These are phyloP conservation scores for Hozukius guyotensis DNA, from an alignment of 2,797 vertebrate genomes.

Conservation along the genomic window DNA sequence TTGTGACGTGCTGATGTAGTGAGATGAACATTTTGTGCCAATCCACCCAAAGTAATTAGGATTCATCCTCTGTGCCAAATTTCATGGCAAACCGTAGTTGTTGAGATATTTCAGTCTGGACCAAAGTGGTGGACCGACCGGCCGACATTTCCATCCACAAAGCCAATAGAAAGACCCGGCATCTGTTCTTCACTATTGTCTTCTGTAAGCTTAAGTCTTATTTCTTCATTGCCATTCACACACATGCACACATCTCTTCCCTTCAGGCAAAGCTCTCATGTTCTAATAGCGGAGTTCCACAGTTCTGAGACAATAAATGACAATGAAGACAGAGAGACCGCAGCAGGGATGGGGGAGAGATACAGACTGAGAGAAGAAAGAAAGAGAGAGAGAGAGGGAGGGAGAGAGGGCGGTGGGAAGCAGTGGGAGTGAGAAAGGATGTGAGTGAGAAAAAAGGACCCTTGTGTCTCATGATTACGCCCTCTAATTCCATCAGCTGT, in stretches of 20 bases:
- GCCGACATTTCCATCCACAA: background rate
- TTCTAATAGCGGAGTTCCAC: constrained; percentile 40
- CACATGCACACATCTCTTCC: background rate
- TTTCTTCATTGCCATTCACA: background rate
- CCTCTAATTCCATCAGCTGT: constrained; percentile 77
- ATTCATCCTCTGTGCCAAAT: background rate
- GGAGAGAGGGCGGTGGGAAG: background rate
- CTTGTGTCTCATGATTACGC: constrained; percentile 74
- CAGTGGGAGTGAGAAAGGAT: constrained; percentile 54
- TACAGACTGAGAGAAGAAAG: constrained; percentile 2
- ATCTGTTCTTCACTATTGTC: constrained; percentile 28
- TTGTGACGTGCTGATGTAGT: background rate
- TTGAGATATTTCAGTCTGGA: background rate
- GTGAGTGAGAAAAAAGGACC: constrained; percentile 59
- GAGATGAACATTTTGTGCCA: background rate
- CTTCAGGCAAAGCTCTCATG: constrained; percentile 20
- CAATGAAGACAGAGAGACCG: constrained; percentile 26
- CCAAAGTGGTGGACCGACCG: background rate
- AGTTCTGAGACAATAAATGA: constrained; percentile 56
- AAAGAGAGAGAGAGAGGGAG: constrained; percentile 1
- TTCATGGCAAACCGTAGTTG: background rate
- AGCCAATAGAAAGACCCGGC: background rate
- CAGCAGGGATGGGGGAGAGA: constrained; percentile 12
- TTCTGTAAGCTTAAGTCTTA: constrained; percentile 6
- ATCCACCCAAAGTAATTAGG: background rate